Evolutionary conservation across 2,113 vertebrate genomes (phyloP).

Genomic region (Periophthalmus modestus): DNA sequence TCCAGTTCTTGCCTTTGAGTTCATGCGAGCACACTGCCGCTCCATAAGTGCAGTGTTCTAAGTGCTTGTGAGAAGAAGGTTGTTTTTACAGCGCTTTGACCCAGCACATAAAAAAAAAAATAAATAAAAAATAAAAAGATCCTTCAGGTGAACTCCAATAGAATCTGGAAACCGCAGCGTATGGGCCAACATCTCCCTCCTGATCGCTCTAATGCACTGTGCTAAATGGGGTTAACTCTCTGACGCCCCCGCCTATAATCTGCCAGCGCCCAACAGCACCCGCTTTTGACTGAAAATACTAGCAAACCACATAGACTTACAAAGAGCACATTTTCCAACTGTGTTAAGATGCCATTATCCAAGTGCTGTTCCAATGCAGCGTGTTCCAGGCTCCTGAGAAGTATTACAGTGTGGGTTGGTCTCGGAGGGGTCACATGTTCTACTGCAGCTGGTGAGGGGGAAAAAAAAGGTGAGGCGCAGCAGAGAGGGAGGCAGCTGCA

Average conservation of each 20-base stretch:
- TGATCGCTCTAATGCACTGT: slow-evolving; percentile 5
- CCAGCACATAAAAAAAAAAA: background rate
- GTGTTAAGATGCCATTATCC: background rate
- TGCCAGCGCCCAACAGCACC: background rate
- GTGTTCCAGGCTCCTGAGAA: background rate
- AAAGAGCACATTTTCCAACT: background rate
- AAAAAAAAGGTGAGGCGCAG: background rate
- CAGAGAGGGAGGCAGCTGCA: background rate
- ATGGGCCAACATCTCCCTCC: background rate
- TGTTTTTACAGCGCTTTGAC: background rate
- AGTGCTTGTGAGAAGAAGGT: background rate
- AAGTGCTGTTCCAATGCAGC: background rate
- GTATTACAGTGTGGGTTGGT: background rate
- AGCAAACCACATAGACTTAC: background rate
- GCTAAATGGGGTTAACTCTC: slow-evolving; percentile 4
- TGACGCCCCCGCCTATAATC: background rate
- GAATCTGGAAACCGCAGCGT: background rate
- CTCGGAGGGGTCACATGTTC: background rate
- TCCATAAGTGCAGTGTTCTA: background rate
- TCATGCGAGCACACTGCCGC: background rate
- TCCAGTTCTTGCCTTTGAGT: background rate
- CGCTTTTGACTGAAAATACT: background rate
- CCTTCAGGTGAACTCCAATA: background rate
- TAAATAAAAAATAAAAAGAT: too few species aligned
- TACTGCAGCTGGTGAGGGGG: background rate